Conservation (phyloP, 2,113 vertebrate genomes). For the Oryzias melastigma region DNA sequence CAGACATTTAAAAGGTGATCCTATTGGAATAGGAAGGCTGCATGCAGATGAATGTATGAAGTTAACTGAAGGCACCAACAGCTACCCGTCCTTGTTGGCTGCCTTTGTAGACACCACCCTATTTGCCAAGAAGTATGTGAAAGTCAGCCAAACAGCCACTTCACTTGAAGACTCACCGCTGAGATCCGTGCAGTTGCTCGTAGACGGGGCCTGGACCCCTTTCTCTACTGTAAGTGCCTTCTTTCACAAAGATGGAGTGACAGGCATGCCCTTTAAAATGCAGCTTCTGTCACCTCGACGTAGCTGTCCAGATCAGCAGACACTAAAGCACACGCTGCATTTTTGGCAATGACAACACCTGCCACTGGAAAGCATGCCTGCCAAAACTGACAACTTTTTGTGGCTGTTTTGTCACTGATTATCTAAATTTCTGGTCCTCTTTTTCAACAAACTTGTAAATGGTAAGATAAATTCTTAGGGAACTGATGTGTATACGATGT, state of each 20-base stretch:
- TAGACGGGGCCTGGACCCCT: conserved; percentile 49
- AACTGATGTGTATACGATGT: conserved; percentile 72
- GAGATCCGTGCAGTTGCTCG: conserved; percentile 40
- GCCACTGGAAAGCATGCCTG: conserved; percentile 55
- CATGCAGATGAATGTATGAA: conserved; percentile 71
- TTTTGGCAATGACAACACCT: conserved; percentile 17
- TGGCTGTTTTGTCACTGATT: conserved; percentile 37
- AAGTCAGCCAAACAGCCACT: conserved; percentile 25
- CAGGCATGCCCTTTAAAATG: conserved; percentile 56
- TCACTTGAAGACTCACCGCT: conserved; percentile 54
- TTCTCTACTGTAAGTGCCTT: conserved; percentile 75
- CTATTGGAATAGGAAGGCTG: conserved; percentile 48
- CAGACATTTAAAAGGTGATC: conserved; percentile 29
- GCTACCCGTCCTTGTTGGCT: conserved; percentile 10
- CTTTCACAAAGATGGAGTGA: conserved; percentile 62
- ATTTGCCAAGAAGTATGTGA: conserved; percentile 33
- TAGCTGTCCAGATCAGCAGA: conserved; percentile 10
- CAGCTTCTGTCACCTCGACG: conserved; percentile 43
- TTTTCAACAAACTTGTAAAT: conserved; percentile 70
- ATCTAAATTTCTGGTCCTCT: conserved; percentile 60
- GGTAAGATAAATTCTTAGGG: conserved; percentile 59
- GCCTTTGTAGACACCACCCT: conserved; percentile 22
- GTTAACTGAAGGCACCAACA: conserved; percentile 54
- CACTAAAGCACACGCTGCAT: conserved; percentile 60
- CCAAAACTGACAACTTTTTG: conserved; percentile 44